These are phyloP conservation scores for Ellobius talpinus DNA, from an alignment of 2,113 vertebrate species.

Conservation along the genomic window DNA sequence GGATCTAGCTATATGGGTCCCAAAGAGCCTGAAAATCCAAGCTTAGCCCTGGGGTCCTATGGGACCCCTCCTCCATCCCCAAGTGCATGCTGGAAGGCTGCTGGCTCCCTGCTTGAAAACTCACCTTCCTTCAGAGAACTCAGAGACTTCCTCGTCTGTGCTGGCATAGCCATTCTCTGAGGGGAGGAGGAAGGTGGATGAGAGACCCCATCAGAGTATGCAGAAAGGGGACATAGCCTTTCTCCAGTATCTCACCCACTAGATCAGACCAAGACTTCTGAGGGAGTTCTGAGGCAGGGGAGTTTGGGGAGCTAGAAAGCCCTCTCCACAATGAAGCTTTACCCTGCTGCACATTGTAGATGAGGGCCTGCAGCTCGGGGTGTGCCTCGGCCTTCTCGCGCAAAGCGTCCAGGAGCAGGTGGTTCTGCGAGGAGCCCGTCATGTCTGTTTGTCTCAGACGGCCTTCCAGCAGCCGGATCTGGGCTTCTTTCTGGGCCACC, in stretches of 20 bases:
- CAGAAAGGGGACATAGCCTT: not conserved
- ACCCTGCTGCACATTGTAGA: constrained; percentile 97
- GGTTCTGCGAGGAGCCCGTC: constrained; percentile 93
- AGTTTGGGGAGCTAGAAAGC: not conserved
- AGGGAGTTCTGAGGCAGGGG: not conserved
- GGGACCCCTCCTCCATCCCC: not conserved
- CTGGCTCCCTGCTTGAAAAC: not conserved
- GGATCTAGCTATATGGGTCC: not conserved
- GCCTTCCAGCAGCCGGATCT: constrained; percentile 96
- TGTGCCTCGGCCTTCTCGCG: constrained; percentile 95
- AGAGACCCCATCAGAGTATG: not conserved
- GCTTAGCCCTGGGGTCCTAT: not conserved
- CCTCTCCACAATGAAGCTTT: constrained; percentile 64
- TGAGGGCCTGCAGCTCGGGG: constrained; percentile 95
- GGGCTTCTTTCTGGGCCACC: constrained; percentile 96
- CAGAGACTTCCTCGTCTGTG: constrained; percentile 96
- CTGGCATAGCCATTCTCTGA: constrained; percentile 96
- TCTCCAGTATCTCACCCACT: not conserved
- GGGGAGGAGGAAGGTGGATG: not conserved
- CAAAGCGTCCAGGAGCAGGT: constrained; percentile 94
- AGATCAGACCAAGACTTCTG: not conserved
- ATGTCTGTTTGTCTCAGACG: constrained; percentile 94
- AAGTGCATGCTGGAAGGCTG: accelerated
- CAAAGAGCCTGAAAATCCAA: not conserved
- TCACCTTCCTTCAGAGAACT: constrained; percentile 97